Evolutionary conservation across 2,888 invertebrate species (phyloP).

Genomic region (Andrena praecox): DNA sequence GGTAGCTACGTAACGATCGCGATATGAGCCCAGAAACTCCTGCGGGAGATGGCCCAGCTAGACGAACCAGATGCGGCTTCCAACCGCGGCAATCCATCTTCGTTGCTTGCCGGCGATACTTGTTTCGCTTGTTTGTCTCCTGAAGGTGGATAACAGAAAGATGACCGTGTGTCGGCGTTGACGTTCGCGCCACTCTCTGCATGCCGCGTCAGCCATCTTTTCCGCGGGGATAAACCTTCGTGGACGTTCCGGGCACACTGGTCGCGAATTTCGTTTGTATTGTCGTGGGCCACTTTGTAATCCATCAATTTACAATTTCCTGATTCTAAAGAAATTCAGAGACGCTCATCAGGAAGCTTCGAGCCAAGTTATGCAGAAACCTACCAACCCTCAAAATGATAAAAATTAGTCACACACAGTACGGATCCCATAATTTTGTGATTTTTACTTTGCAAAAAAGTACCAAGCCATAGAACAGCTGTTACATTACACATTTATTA

Average conservation of each 20-base stretch:
- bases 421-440: too few relatives aligned
- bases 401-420: too few relatives aligned
- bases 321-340: too few relatives aligned
- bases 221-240: not conserved
- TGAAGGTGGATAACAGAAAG: slow-evolving; percentile 72
- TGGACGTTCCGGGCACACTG: not conserved
- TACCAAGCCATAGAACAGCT: too few relatives aligned
- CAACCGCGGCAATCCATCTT: slow-evolving; percentile 77
- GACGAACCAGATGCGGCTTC: slow-evolving; percentile 71
- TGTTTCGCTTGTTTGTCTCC: slow-evolving; percentile 79
- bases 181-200: slow-evolving; percentile 6
- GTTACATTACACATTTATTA: too few relatives aligned
- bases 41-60: slow-evolving; percentile 64
- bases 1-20: slow-evolving; percentile 70
- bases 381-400: too few relatives aligned
- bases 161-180: slow-evolving; percentile 34
- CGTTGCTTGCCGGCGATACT: slow-evolving; percentile 75
- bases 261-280: not conserved
- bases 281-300: not conserved
- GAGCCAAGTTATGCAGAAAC: too few relatives aligned
- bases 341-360: too few relatives aligned
- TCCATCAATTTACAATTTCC: too few relatives aligned
- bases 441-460: too few relatives aligned
- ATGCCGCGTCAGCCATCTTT: not conserved
- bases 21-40: slow-evolving; percentile 68